Base-by-base conservation (phyloP, 2,113 vertebrate genomes). In the Laticauda laticaudata region DNA sequence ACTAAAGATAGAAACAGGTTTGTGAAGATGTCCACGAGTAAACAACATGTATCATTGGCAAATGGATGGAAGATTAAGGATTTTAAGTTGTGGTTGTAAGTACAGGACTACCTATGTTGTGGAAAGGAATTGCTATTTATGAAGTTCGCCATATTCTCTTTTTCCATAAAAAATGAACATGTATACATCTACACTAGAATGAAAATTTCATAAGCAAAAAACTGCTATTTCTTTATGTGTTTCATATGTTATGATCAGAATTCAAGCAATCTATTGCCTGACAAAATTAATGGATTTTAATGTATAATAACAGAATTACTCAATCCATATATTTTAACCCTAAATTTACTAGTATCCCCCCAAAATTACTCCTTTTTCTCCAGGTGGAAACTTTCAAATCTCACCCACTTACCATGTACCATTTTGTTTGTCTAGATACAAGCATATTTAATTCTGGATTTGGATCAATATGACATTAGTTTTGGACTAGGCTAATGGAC, bases 101-200 rank as follows among this genome's bases (percentile, higher is more conserved):
- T 24, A 59, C 2, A 59, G 23, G 57, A 24, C 8, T 9, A 59
- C 57, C 23, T 59, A 23, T 7, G 21, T 75, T 75, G 10, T 90
- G 29, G 23, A 34, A 91, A 91, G n/a, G 61, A 29, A 51, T 53
- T 81, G 29, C 90, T 90, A 48, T 51, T 90, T 90, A 90, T 90
- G 29, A 75, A 75, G 9, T 75, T 90, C 54, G 75, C 34, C 69
- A 20, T 29, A 75, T 26, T 26, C 18, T 53, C 59, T 29, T 10
- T 75, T 20, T 75, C 51, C 61, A 43, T 75, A 64, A 75, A 90
- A 48, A 90, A 43, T 56, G 26, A n/a, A 20, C n/a, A 45, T 26
- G n/a, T 51, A 26, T 29, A 64, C 20, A 39, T 55, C 53, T 53
- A 54, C 34, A 54, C 23, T 20, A 29, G 45, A 90, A 48, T 3